Base-by-base conservation (phyloP, 1,140 invertebrate species). In the Brachystomella parvula region DNA sequence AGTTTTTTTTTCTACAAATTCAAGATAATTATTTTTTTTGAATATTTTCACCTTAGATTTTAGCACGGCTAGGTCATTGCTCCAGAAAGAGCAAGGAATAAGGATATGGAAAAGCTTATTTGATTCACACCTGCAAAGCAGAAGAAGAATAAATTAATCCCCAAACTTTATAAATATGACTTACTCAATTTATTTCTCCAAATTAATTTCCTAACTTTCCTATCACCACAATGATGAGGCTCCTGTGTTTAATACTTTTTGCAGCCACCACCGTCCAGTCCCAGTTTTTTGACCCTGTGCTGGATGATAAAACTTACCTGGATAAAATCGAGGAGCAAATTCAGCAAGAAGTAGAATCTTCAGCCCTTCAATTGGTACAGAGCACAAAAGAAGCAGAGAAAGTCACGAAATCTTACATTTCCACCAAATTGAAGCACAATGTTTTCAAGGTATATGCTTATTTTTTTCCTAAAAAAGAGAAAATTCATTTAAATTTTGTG, bases 371-470 rank as follows among this genome's bases (percentile, higher is more conserved):
- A 24, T 35, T 70, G 12, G 15, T 70, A 17, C 30, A 61, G n/a
- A 65, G 67, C 35, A 57, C 65, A 1, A 61, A 49, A 28, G 44
- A 47, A 26, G 17, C 66, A 2, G 64, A 67, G 28, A 47, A 67
- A n/a, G 63, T 65, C 19, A 65, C 69, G 1, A 31, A 47, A 12
- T 17, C 63, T 1, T 70, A 60, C 59, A 70, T 70, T 39, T 47
- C 26, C 9, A 61, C 49, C 21, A 70, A 70, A 56, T 19, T 70
- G 17, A 70, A 70, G 35, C 65, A 70, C 59, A 70, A 70, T 49
- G 39, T 70, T 3, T 70, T 70, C 59, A 60, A 44, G 49, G 65
- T 70, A 39, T 9, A 44, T 44, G 39, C 39, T 44, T 44, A 12
- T 44, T 44, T 44, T 44, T 44, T 44, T 44, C 9, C 9, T 44